These are phyloP conservation scores for Phyllotis vaccarum DNA, from an alignment of 2,797 vertebrate species.

Conservation along the genomic window DNA sequence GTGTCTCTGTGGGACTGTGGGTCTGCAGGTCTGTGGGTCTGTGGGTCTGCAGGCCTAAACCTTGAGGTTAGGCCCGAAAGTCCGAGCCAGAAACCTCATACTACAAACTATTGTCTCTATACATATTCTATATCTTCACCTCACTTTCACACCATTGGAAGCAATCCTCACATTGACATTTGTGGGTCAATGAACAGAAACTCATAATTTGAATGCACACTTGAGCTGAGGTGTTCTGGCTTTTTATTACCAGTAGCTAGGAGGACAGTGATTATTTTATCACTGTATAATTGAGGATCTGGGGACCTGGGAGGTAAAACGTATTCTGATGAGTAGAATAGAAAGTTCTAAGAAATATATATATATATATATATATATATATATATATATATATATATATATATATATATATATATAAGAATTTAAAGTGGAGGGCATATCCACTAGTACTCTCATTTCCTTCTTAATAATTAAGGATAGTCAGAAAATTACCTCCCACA, in stretches of 20 bases:
- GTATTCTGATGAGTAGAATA: slow-evolving; percentile 19
- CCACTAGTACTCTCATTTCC: slow-evolving; percentile 15
- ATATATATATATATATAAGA: background rate
- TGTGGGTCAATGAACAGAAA: background rate
- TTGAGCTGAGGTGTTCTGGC: background rate
- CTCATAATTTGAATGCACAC: slow-evolving; percentile 22
- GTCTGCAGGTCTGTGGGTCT: no score
- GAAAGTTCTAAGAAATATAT: slow-evolving; percentile 8
- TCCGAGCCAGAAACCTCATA: no score
- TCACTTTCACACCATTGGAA: background rate
- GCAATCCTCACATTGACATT: background rate
- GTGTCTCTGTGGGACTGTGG: no score
- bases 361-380: background rate
- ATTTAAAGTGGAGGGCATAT: background rate
- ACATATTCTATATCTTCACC: slow-evolving; percentile 12
- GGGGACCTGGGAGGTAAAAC: background rate
- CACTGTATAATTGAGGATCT: slow-evolving; percentile 25
- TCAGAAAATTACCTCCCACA: background rate
- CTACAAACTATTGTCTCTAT: background rate
- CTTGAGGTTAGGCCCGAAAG: no score
- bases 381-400: background rate
- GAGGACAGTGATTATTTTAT: background rate
- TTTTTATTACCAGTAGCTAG: background rate
- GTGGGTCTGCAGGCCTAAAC: no score
- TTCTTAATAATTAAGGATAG: background rate